phyloP scores from a whole-genome alignment of 2,113 vertebrate species.

The Thamnaconus septentrionalis region DNA sequence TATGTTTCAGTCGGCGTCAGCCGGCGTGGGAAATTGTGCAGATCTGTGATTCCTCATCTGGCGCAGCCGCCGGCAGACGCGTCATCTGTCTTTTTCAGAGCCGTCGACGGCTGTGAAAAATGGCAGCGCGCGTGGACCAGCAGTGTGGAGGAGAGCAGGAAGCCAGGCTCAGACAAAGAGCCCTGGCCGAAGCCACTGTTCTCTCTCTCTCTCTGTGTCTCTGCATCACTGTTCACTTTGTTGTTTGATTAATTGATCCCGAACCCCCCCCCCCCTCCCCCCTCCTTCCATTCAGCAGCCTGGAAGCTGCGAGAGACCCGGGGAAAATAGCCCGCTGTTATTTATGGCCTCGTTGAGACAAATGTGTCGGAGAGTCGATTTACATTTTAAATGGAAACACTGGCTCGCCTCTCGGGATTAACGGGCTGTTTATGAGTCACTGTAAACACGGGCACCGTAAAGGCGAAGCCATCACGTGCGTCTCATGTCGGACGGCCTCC shows the following conservation, averaged over 20 bases:
- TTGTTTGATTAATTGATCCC: slow-evolving; percentile 54
- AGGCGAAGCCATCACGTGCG: slow-evolving; percentile 27
- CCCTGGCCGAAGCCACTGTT: slow-evolving; percentile 12
- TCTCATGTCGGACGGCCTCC: slow-evolving; percentile 29
- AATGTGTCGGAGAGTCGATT: slow-evolving; percentile 47
- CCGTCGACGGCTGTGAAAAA: no score
- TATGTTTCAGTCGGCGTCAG: no score
- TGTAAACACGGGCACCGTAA: slow-evolving; percentile 48
- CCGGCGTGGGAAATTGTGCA: no score
- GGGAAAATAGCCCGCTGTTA: slow-evolving; percentile 30
- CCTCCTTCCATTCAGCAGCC: slow-evolving; percentile 8
- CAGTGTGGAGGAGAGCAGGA: no score
- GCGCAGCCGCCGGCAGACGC: no score
- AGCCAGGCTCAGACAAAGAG: slow-evolving; percentile 6
- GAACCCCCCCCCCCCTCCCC: not conserved
- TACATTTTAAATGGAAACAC: slow-evolving; percentile 64
- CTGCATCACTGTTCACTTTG: slow-evolving; percentile 14
- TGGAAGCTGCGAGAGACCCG: not conserved
- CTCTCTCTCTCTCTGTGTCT: not conserved
- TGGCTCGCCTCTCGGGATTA: slow-evolving; percentile 31
- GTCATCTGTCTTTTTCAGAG: no score
- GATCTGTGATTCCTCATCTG: no score
- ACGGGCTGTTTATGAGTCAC: slow-evolving; percentile 48
- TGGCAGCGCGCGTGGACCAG: no score
- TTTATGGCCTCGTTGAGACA: slow-evolving; percentile 51